Percentiles rank a stretch among this genome's conserved stretches.
Conservation (phyloP, 2,888 invertebrate species). For the Gnatocerus cornutus region DNA sequence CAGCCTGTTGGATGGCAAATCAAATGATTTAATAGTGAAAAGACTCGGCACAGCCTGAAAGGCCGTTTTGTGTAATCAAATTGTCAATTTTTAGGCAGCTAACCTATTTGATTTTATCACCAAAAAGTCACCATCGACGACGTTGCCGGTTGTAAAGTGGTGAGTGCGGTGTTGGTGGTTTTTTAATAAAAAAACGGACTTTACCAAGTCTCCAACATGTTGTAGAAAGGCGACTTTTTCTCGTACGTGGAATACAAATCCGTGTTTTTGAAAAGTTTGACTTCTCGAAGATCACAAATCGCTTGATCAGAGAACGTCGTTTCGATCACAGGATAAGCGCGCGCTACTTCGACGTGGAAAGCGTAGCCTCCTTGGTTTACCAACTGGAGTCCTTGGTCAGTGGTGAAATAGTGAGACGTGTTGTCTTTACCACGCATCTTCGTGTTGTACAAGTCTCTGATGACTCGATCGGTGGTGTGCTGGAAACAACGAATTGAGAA, state of each 20-base stretch:
- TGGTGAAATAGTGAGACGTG: conserved; percentile 57
- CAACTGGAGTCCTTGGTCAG: conserved; percentile 58
- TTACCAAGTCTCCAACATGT: conserved; percentile 66
- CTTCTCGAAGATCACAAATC: conserved; percentile 66
- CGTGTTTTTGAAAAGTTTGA: conserved; percentile 61
- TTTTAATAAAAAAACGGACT: too few relatives aligned
- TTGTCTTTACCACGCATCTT: conserved; percentile 71
- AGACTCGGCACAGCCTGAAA: too few relatives aligned
- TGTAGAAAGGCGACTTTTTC: conserved; percentile 65
- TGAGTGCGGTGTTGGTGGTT: too few relatives aligned
- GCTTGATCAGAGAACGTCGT: conserved; percentile 61
- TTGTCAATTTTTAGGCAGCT: too few relatives aligned
- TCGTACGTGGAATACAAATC: conserved; percentile 60
- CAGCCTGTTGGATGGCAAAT: too few relatives aligned
- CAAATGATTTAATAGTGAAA: too few relatives aligned
- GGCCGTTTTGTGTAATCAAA: too few relatives aligned
- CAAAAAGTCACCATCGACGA: too few relatives aligned
- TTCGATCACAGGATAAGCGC: conserved; percentile 65
- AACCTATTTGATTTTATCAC: too few relatives aligned
- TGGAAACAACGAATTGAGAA: conserved; percentile 70
- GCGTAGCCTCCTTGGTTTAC: conserved; percentile 65
- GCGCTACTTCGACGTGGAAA: conserved; percentile 65
- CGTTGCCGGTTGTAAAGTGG: too few relatives aligned
- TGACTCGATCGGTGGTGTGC: conserved; percentile 72
- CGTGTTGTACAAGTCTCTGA: conserved; percentile 74